phyloP scores from a whole-genome alignment of 92 coral and sea anemone genomes.

The Paramuricea clavata region DNA sequence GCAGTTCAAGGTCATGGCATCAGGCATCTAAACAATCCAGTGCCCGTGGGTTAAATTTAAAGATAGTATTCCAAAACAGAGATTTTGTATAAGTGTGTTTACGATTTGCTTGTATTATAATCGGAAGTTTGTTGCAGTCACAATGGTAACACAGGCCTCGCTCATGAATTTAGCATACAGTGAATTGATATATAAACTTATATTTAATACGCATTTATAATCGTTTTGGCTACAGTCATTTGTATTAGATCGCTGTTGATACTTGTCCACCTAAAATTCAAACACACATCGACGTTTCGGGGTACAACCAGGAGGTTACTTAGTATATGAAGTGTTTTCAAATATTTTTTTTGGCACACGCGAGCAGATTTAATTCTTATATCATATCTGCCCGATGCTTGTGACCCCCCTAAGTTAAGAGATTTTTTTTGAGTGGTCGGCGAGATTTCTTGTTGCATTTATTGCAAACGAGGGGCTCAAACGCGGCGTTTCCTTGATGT shows the following conservation, averaged over 20 bases:
- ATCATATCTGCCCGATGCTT: background rate
- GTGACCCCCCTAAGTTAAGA: background rate
- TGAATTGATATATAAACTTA: background rate
- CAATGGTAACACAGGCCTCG: slow-evolving; percentile 24
- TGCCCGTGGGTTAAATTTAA: background rate
- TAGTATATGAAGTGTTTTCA: background rate
- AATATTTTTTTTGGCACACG: background rate
- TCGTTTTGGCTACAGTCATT: background rate
- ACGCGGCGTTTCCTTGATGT: slow-evolving; percentile 4
- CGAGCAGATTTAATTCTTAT: too few relatives aligned
- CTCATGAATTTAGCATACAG: slow-evolving; percentile 29
- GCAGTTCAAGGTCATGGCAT: slow-evolving; percentile 1
- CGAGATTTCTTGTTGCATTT: background rate
- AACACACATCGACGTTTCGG: background rate
- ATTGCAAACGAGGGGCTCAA: background rate
- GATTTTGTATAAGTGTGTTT: background rate
- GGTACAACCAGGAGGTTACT: background rate
- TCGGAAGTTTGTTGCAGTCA: background rate
- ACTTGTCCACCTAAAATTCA: background rate
- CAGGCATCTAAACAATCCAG: background rate
- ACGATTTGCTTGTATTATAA: background rate
- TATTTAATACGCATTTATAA: slow-evolving; percentile 36
- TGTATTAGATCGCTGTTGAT: background rate
- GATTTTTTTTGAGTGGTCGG: background rate
- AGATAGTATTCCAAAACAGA: background rate